Evolutionary conservation across 2,113 vertebrate species (phyloP), one percentile per base, ranked within the genome.

Genomic region (Terrapene triunguis): DNA sequence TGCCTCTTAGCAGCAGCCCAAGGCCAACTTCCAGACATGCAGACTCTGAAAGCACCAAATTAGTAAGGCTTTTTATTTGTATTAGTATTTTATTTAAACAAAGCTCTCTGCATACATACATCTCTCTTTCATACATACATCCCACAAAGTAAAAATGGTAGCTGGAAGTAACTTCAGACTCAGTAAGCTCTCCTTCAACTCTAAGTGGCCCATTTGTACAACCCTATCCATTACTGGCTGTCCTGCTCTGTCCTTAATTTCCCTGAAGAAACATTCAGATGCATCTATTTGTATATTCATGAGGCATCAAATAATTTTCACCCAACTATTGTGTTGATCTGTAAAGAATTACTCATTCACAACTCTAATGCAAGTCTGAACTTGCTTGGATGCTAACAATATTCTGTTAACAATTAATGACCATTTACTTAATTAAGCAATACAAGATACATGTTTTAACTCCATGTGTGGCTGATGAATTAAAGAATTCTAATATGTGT

Each of bases 381-480:
- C 87, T 87, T 78, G 85, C 11, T 72, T 48, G 42, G 82, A 38
- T 65, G n/a, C 25, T 57, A 91, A 94, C 85, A 84, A 27, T 88
- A 76, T 62, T 92, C n/a, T 88, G 59, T 89, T 78, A 95, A 76
- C 72, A 87, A n/a, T 29, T 69, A 42, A 32, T 59, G 16, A 59
- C 10, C 87, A 87, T 59, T 38, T 91, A 93, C 21, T 92, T 87
- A 83, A 35, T 91, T 82, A 51, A 79, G 81, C 48, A 94, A 87
- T 94, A 47, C 5, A 83, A 89, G 83, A 97, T 53, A 94, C 12
- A 53, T 44, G 89, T 93, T 96, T 95, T 93, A 94, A 90, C 84
- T 65, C 27, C 86, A 94, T 44, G 79, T 7, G 92, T 89, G 88
- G 93, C 65, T 88, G 87, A 78, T 76, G 91, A 94, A 94, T 86